Evolutionary conservation across 2,797 vertebrate species (phyloP).

Genomic region (Spinibarbus caldwelli): DNA sequence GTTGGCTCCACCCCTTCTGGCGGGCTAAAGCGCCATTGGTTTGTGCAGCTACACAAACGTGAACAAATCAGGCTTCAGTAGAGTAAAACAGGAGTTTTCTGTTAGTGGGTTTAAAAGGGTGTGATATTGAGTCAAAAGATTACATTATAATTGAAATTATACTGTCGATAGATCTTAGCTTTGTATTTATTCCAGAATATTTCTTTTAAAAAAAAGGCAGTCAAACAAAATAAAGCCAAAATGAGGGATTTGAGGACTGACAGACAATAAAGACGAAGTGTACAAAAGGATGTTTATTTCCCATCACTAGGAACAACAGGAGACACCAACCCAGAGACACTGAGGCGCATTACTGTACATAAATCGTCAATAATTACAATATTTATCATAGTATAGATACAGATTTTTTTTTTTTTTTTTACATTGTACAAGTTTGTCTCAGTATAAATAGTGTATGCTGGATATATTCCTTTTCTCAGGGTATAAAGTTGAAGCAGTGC

Average conservation of each 20-base stretch:
- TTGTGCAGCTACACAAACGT: too few relatives aligned
- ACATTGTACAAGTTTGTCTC: constrained; percentile 60
- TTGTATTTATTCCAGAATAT: background rate
- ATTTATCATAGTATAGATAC: constrained; percentile 52
- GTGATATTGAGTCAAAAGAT: background rate
- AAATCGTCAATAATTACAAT: constrained; percentile 43
- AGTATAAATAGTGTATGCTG: constrained; percentile 29
- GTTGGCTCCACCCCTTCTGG: too few relatives aligned
- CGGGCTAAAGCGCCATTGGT: too few relatives aligned
- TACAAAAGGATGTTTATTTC: constrained; percentile 63
- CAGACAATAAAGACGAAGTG: constrained; percentile 21
- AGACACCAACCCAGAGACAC: constrained; percentile 32
- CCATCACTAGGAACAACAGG: constrained; percentile 56
- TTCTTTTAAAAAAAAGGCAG: background rate
- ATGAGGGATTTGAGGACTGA: background rate
- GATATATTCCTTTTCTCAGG: constrained; percentile 18
- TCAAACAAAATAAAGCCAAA: background rate
- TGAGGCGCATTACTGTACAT: constrained; percentile 38
- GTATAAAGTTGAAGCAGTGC: constrained; percentile 34
- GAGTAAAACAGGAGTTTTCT: too few relatives aligned
- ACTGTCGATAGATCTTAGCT: background rate
- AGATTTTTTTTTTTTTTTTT: constrained; percentile 57
- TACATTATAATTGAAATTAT: background rate
- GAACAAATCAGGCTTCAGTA: too few relatives aligned
- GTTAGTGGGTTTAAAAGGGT: too few relatives aligned